Base-by-base conservation (phyloP, 2,113 vertebrate species). In the Entomyzon cyanotis region DNA sequence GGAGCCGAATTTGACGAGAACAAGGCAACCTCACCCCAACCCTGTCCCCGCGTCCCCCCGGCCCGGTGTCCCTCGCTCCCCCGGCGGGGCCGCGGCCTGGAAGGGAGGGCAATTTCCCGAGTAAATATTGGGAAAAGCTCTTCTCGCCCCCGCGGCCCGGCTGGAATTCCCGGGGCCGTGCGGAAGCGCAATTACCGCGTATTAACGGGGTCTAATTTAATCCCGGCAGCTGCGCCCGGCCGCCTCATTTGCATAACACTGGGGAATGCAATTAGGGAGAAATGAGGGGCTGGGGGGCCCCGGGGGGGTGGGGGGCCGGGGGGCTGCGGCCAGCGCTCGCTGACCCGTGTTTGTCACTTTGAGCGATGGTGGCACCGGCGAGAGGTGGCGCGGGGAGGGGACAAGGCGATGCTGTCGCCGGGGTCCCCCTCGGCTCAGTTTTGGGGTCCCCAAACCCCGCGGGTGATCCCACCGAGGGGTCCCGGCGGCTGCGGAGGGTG, bases 171-270 rank as follows among this genome's bases (percentile, higher is more conserved):
- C 18, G 62, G 92, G 75, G 56, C 89, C 11, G 74, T 22, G 37
- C 14, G 64, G 96, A 97, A 97, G 95, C 97, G 95, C 94, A 98
- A 98, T 98, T 98, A 98, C 23, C 92, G 81, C 91, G 81, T 81
- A 96, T 97, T 97, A 96, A 97, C 92, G 95, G 94, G 90, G 84
- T 95, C 97, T 97, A 84, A 98, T 98, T 97, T 97, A 96, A 98
- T 95, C 97, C 95, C 73, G 89, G 96, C 98, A 98, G 97, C 98
- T 98, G 98, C 95, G 94, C 95, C 97, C 92, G 74, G 94, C 90
- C 37, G 52, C 59, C 87, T 90, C 65, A 97, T 98, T 98, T 97
- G 96, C 97, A 98, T 98, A 87, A 98, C 97, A 98, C 85, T 97
- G 90, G 94, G 90, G 97, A 98, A 98, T 93, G 96, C 91, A 97